These are phyloP conservation scores for Lutjanus argentimaculatus DNA, from an alignment of 2,797 vertebrate species.

Conservation along the genomic window DNA sequence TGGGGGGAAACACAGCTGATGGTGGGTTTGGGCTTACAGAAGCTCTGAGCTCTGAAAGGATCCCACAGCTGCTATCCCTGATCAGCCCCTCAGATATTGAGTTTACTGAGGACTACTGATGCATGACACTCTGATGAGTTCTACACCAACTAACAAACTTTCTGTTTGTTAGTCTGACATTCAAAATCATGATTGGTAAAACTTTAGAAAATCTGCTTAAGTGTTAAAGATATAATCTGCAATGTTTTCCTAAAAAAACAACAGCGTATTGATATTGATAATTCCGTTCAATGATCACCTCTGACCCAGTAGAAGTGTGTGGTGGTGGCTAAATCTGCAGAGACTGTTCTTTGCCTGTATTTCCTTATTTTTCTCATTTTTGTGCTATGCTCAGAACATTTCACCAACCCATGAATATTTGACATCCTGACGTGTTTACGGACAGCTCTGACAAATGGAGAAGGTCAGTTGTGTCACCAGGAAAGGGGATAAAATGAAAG, in stretches of 20 bases:
- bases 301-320: too few relatives aligned
- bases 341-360: too few relatives aligned
- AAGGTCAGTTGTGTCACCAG: background rate
- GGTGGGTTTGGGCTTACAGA: background rate
- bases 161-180: background rate
- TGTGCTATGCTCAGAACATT: too few relatives aligned
- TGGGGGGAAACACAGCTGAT: conserved; percentile 2
- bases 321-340: too few relatives aligned
- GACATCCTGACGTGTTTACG: too few relatives aligned
- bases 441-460: too few relatives aligned
- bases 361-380: too few relatives aligned
- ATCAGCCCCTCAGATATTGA: conserved; percentile 16
- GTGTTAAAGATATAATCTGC: too few relatives aligned
- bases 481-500: background rate
- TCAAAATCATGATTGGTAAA: background rate
- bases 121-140: background rate
- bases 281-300: too few relatives aligned
- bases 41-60: background rate
- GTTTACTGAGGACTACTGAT: background rate
- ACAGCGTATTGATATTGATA: too few relatives aligned
- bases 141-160: background rate
- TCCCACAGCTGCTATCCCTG: conserved; percentile 21
- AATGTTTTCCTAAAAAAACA: too few relatives aligned
- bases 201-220: background rate
- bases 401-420: too few relatives aligned